These are phyloP conservation scores for Pandemis corylana DNA, from an alignment of 2,888 invertebrate genomes.

Conservation along the genomic window DNA sequence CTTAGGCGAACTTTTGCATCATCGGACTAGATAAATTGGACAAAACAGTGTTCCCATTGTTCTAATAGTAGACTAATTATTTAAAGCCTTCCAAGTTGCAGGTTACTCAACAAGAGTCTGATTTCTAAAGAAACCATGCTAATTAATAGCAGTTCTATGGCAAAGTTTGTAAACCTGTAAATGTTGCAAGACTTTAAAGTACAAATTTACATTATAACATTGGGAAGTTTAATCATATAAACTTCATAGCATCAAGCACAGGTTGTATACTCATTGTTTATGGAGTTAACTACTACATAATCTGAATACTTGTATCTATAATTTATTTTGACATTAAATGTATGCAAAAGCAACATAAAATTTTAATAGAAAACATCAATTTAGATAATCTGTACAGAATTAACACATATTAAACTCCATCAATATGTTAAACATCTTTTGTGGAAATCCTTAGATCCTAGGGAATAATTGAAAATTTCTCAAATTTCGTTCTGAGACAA, in stretches of 20 bases:
- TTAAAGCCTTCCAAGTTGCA: background rate
- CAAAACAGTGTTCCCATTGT: constrained; percentile 14
- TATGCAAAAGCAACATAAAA: constrained; percentile 18
- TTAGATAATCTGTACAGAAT: constrained; percentile 20
- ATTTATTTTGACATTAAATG: background rate
- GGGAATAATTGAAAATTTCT: constrained; percentile 19
- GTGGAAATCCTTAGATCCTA: constrained; percentile 18
- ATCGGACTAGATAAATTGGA: constrained; percentile 25
- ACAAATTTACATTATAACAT: background rate
- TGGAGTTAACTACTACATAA: background rate
- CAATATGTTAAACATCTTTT: constrained; percentile 22
- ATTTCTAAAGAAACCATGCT: constrained; percentile 5
- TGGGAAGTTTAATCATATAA: background rate
- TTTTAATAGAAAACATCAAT: constrained; percentile 21
- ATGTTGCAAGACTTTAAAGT: background rate
- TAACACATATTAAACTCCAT: constrained; percentile 24
- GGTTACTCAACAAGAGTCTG: background rate
- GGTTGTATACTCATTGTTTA: background rate
- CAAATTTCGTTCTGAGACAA: constrained; percentile 3
- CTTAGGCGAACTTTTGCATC: constrained; percentile 1
- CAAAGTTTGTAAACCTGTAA: background rate
- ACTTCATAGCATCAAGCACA: background rate
- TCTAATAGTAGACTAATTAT: constrained; percentile 11
- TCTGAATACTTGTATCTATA: background rate
- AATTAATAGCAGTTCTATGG: background rate